Evolutionary conservation across 2,888 invertebrate genomes (phyloP), one percentile per base, ranked within the genome.

Genomic region (Orthosia gracilis): DNA sequence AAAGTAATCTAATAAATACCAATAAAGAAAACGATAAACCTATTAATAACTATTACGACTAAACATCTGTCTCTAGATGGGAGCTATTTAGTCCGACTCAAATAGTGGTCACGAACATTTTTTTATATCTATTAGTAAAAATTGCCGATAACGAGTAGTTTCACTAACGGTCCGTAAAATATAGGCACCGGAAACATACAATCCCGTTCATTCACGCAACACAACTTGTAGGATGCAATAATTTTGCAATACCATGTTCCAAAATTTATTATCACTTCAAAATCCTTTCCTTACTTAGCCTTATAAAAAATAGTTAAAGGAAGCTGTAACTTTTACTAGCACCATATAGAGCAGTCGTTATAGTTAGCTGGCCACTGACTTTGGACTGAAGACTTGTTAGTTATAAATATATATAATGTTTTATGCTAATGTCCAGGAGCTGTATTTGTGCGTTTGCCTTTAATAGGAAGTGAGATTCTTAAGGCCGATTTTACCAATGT

Each of bases 241-340:
- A 80, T 1, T 7, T 81, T 50, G 18, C 40, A 50, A 55, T 47
- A 63, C 13, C 59, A 57, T 69, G 63, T 74, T 21, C 23, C 47
- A 23, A 63, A 55, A 47, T 75, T 75, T 66, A 79, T 66, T 54
- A 58, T 13, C 17, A 26, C 23, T 75, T 67, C 26, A 52, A 54
- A 18, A n/a, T 11, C 21, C 23, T 18, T 67, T 13, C 21, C 31
- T 18, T 72, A 65, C n/a, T 59, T 55, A 21, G 62, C 11, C 17
- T 12, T 18, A 49, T 58, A 69, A 80, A 71, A 69, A 73, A 71
- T 69, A 12, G 58, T 31, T 17, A 4, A 26, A 77, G 80, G 77
- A 83, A 74, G 54, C 50, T n/a, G 31, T 69, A 57, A 61, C 40
- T 75, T 57, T n/a, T n/a, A n/a, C 17, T 26, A 12, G 31, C 58